Evolutionary conservation across 2,888 invertebrate species (phyloP), one percentile per base, ranked within the genome.

Genomic region (Chalcis sispes): DNA sequence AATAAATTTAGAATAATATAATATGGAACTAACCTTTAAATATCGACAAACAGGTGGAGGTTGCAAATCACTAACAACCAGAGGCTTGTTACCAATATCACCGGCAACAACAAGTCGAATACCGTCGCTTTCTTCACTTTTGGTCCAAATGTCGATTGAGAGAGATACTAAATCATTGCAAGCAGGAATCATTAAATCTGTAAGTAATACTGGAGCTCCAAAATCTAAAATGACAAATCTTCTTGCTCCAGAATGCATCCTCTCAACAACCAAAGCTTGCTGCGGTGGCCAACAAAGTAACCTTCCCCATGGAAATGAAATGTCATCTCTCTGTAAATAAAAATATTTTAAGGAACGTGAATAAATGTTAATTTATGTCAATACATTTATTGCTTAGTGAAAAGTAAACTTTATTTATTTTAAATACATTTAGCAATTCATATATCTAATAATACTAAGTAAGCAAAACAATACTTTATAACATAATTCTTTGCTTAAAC

Each of bases 181-280:
- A 0, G 94, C 92, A 0, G 96, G 96, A 80, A 96, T 93, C 83
- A 94, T 91, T 81, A 97, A 90, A 88, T 98, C 98, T 0, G 97
- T 98, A 48, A 98, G 91, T 1, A 96, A 89, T 67, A 97, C 91
- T 0, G 95, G 93, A 81, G 95, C 94, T 2, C 97, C 97, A 88
- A 98, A 97, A 90, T 98, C 98, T 42, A 98, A 90, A 13, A 96
- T 95, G 72, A 97, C 96, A 90, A 95, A 97, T 73, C 97, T 92
- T n/a, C 97, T 90, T 0, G 97, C 97, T 70, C 97, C 96, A 0
- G 97, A 96, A 89, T 97, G 96, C 95, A 98, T 96, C 74, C 97
- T 91, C 86, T 98, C 97, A 56, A 98, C 96, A 20, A 97, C 95
- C 77, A 98, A 91, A 81, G 94, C 93, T 84, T 96, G 95, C 80